These are phyloP conservation scores for Phytoseiulus persimilis DNA, from an alignment of 2,888 invertebrate genomes.

Conservation along the genomic window DNA sequence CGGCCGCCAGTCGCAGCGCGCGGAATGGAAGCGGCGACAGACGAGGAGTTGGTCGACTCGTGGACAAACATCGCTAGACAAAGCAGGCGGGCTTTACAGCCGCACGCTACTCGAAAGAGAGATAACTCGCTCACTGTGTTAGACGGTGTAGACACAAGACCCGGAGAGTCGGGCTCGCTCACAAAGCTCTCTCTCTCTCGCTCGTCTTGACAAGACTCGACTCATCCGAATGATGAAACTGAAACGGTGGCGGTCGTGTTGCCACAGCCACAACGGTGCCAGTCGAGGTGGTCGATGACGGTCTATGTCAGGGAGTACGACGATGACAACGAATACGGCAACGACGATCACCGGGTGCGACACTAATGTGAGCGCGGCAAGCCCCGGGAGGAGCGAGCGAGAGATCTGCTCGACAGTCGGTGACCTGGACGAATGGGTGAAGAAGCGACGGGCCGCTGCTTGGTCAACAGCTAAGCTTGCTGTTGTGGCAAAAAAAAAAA, in stretches of 20 bases:
- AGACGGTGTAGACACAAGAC: not conserved
- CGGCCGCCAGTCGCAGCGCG: too few relatives aligned
- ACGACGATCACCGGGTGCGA: not conserved
- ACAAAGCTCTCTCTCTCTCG: not conserved
- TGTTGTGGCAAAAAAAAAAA: too few relatives aligned
- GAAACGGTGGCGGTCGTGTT: not conserved
- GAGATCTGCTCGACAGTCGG: too few relatives aligned
- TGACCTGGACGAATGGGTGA: too few relatives aligned
- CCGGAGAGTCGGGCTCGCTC: not conserved
- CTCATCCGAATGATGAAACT: not conserved
- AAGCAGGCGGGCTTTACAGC: slow-evolving; percentile 5
- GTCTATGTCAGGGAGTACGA: not conserved
- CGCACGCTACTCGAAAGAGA: not conserved
- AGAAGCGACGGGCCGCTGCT: too few relatives aligned
- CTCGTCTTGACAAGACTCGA: not conserved
- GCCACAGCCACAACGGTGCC: not conserved
- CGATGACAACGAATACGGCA: not conserved
- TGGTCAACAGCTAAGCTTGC: too few relatives aligned
- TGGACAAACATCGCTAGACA: not conserved
- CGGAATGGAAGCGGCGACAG: not conserved
- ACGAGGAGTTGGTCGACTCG: not conserved
- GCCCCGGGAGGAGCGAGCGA: too few relatives aligned
- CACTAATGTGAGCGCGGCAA: too few relatives aligned
- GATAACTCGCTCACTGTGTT: not conserved
- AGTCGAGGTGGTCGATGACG: not conserved